These are phyloP conservation scores for Spermophilus dauricus DNA, from an alignment of 2,113 vertebrate species.

Conservation along the genomic window DNA sequence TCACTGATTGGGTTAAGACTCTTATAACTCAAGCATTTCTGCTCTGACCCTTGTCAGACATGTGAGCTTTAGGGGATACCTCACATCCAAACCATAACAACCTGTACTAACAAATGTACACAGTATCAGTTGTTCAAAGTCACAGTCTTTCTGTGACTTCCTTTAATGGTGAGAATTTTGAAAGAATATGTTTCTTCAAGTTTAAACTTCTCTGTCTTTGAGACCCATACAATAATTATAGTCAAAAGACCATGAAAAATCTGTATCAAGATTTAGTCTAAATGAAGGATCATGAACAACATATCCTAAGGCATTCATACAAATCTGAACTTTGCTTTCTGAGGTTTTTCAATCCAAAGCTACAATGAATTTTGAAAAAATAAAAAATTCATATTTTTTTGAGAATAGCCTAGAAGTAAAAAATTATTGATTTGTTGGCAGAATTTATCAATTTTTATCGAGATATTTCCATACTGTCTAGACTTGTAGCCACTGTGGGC, in stretches of 20 bases:
- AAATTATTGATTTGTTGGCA: neutral
- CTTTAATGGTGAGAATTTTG: neutral
- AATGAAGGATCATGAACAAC: neutral
- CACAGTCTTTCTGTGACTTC: neutral
- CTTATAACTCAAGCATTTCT: no score
- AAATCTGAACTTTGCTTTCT: neutral
- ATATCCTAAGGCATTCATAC: neutral
- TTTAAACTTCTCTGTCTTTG: neutral
- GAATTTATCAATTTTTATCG: constrained; percentile 40
- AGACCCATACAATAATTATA: neutral
- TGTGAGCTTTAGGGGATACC: no score
- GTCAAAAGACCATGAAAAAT: neutral
- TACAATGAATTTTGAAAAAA: neutral
- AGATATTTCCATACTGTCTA: constrained; percentile 6
- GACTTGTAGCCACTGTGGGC: neutral
- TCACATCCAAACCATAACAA: neutral
- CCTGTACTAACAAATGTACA: neutral
- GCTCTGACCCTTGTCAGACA: no score
- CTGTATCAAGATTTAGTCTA: neutral
- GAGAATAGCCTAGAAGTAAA: neutral
- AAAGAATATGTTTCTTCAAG: neutral
- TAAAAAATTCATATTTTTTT: neutral
- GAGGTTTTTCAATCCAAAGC: neutral
- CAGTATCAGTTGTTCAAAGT: neutral
- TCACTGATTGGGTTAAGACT: no score